Conservation (phyloP, 64 coral and sea anemone species). For the Astreopora myriophthalma region DNA sequence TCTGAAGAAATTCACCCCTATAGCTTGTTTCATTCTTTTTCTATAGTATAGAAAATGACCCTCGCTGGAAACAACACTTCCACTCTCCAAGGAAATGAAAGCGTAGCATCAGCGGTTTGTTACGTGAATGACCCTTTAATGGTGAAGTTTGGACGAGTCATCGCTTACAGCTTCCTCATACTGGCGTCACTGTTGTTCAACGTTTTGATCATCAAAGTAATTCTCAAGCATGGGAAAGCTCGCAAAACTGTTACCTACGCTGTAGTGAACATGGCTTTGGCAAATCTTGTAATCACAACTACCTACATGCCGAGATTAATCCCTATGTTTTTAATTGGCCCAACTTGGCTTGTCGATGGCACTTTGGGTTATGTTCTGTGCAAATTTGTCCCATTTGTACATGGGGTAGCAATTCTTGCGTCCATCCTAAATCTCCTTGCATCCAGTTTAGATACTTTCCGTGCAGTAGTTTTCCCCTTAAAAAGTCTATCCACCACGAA, state of each 20-base stretch:
- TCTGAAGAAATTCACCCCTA: too few relatives aligned
- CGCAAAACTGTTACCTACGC: not conserved
- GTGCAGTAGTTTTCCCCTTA: not conserved
- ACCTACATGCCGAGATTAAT: conserved; percentile 14
- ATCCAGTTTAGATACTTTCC: not conserved
- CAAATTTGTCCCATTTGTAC: not conserved
- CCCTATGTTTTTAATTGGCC: not conserved
- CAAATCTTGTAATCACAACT: not conserved
- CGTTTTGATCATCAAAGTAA: not conserved
- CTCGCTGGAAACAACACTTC: not conserved
- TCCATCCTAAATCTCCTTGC: not conserved
- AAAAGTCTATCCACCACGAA: not conserved
- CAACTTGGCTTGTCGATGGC: not conserved
- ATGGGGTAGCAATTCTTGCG: not conserved
- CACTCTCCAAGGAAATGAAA: not conserved
- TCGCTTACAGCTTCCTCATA: conserved; percentile 14
- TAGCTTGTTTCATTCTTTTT: not conserved
- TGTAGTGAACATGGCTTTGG: not conserved
- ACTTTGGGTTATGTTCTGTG: not conserved
- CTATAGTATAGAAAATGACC: conserved; percentile 12
- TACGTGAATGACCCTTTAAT: not conserved
- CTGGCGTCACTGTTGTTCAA: not conserved
- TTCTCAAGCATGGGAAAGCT: not conserved
- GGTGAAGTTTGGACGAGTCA: not conserved
- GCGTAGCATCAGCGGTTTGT: not conserved